These are phyloP conservation scores for Nothoprocta perdicaria DNA, from an alignment of 2,113 vertebrate species.

Conservation along the genomic window DNA sequence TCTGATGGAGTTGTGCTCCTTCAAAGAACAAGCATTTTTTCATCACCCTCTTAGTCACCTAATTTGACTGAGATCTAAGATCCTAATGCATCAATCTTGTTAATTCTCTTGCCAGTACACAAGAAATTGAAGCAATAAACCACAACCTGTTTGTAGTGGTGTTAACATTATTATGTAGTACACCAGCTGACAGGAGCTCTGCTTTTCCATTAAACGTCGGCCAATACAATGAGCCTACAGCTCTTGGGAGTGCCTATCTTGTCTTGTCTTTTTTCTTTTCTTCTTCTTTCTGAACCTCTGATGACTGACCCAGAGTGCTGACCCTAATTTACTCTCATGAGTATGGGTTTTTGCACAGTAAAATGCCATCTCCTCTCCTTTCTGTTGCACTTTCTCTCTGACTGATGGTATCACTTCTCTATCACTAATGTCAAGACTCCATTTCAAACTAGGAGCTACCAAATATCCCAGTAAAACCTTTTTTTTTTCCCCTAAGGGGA, in stretches of 20 bases:
- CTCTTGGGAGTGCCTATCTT: conserved; percentile 63
- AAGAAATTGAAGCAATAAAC: conserved; percentile 83
- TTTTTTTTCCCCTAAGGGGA: background rate
- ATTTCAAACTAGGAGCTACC: background rate
- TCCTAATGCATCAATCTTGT: conserved; percentile 77
- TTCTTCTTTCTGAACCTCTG: background rate
- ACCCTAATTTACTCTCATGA: conserved; percentile 59
- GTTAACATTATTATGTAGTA: conserved; percentile 78
- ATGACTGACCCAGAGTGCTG: conserved; percentile 60
- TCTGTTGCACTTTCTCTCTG: background rate
- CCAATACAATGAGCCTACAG: conserved; percentile 65
- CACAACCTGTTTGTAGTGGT: conserved; percentile 79
- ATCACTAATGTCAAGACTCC: background rate
- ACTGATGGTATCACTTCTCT: background rate
- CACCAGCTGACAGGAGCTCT: conserved; percentile 71
- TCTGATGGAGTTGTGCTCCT: conserved; percentile 72
- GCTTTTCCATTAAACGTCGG: conserved; percentile 77
- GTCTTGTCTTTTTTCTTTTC: conserved; percentile 59
- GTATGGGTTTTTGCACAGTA: conserved; percentile 18
- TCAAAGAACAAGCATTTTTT: conserved; percentile 74
- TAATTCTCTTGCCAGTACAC: conserved; percentile 79
- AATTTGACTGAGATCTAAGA: conserved; percentile 81
- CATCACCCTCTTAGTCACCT: conserved; percentile 78
- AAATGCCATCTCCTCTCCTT: conserved; percentile 43
- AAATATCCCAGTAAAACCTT: background rate